Percentiles rank a stretch among this genome's conserved stretches.
Conservation (phyloP, 30 jellyfish, hydroid and myxozoan genomes). For the Hydra vulgaris region DNA sequence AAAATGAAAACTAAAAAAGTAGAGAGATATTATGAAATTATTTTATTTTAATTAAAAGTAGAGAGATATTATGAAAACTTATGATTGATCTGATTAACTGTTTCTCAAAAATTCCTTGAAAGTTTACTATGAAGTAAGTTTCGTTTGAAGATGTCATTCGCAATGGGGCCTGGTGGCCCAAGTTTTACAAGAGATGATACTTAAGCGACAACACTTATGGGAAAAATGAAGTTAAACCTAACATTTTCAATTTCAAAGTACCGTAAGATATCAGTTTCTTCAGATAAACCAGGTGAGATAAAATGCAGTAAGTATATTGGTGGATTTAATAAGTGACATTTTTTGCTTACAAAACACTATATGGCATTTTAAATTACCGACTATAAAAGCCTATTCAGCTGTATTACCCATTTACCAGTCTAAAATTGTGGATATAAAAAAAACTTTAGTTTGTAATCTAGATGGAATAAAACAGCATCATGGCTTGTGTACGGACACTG, state of each 20-base stretch:
- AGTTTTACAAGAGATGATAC: not conserved
- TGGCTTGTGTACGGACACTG: too few species aligned
- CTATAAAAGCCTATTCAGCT: too few species aligned
- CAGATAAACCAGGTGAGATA: not conserved
- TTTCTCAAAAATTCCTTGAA: too few species aligned
- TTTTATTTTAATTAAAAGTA: too few species aligned
- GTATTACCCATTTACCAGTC: too few species aligned
- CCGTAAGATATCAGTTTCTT: not conserved
- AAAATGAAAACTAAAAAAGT: too few species aligned
- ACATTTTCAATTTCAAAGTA: not conserved
- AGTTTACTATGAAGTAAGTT: not conserved
- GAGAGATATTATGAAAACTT: too few species aligned
- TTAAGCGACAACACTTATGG: not conserved
- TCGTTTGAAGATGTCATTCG: not conserved
- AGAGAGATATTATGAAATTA: too few species aligned
- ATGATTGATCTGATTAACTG: too few species aligned
- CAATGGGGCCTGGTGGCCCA: not conserved
- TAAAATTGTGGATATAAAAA: too few species aligned
- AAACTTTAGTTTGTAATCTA: too few species aligned
- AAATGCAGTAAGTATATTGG: not conserved
- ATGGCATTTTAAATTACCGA: not conserved
- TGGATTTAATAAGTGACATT: not conserved
- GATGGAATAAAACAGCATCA: too few species aligned
- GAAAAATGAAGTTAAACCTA: not conserved
- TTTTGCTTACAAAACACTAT: slow-evolving; percentile 4